Base-by-base conservation (phyloP, 1,140 invertebrate genomes). In the Heliconius himera region DNA sequence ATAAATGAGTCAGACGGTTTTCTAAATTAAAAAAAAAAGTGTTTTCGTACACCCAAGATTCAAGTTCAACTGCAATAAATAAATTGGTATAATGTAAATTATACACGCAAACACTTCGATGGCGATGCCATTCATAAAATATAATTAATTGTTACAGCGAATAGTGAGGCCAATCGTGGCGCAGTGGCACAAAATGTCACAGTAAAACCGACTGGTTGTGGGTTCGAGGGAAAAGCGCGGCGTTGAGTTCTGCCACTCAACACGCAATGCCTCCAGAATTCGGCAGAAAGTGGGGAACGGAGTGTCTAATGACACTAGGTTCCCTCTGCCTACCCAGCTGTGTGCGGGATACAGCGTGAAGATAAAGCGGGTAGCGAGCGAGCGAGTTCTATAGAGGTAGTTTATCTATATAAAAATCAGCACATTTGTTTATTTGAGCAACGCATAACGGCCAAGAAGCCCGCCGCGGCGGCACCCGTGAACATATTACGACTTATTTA, bases 401-500 rank as follows among this genome's bases (percentile, higher is more conserved):
- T 81, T 82, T 88, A 85, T 89, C 89, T 90, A 87, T 91, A 92
- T 92, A 92, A 93, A 93, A 92, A 91, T 93, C 91, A 91, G 88
- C 92, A 92, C 88, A 74, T 90, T 87, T 88, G 84, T 88, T 88
- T 85, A 88, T 87, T 82, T 85, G 82, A 84, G 80, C 78, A 80
- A 81, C 78, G 80, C 81, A 82, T 85, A 82, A 83, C 84, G 80
- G 80, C 78, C 84, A 81, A 84, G 77, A 81, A 83, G 81, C 84
- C 83, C 89, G 89, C 85, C 88, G 80, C 86, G 87, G 89, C 88
- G 89, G 89, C 90, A 88, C 89, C 87, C 89, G 91, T 91, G 88
- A 90, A 91, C 93, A 92, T 92, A 92, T 93, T 92, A 92, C 91
- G 91, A 92, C 86, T 91, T 92, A 94, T 93, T 93, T 94, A 92